Conservation (phyloP, 2,888 invertebrate genomes). For the Prosopocoilus inquinatus region DNA sequence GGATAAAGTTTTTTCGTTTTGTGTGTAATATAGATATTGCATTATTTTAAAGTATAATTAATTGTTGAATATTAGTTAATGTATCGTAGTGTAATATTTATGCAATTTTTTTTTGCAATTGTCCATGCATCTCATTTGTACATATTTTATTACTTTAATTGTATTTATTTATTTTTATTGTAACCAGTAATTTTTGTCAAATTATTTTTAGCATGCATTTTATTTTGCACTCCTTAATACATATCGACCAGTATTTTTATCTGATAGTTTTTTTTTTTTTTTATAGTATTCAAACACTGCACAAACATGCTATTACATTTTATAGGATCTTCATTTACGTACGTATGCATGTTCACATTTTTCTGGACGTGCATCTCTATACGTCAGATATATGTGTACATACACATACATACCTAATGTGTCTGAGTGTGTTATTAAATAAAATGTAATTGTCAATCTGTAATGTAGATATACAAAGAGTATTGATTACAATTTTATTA, state of each 20-base stretch:
- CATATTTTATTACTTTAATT: slow-evolving; percentile 9
- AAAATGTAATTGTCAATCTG: slow-evolving; percentile 32
- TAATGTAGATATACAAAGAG: slow-evolving; percentile 32
- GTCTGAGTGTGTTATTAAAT: slow-evolving; percentile 15
- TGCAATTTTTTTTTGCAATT: too few species aligned
- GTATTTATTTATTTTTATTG: slow-evolving; percentile 12
- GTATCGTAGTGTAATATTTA: too few species aligned
- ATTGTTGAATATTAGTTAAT: too few species aligned
- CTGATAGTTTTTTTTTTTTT: slow-evolving; percentile 16
- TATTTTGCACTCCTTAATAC: slow-evolving; percentile 16
- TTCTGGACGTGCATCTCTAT: slow-evolving; percentile 18
- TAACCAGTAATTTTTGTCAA: too few species aligned
- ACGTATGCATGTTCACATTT: slow-evolving; percentile 2
- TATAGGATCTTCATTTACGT: not conserved
- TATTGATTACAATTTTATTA: slow-evolving; percentile 36
- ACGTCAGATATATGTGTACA: slow-evolving; percentile 45
- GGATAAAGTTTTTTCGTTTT: too few species aligned
- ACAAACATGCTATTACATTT: slow-evolving; percentile 41
- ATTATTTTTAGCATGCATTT: slow-evolving; percentile 2
- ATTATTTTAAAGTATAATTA: not conserved
- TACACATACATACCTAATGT: slow-evolving; percentile 6
- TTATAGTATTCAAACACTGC: slow-evolving; percentile 35
- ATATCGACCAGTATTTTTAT: slow-evolving; percentile 21
- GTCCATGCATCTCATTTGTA: slow-evolving; percentile 1
- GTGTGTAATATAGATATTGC: too few species aligned